Base-by-base conservation (phyloP, 1,140 invertebrate genomes). In the Pseudoatta argentina region DNA sequence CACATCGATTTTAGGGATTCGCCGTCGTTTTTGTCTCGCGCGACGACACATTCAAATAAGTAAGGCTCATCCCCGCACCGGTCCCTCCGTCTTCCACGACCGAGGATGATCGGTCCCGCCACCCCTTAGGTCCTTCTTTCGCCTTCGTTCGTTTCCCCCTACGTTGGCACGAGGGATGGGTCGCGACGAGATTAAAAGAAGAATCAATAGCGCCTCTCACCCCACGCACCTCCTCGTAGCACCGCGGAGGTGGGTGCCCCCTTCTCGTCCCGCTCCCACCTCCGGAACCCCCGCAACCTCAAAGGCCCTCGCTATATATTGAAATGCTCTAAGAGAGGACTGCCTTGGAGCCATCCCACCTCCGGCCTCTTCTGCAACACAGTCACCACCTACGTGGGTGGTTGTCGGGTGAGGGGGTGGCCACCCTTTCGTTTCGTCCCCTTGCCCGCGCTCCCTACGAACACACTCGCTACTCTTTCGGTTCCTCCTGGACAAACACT, bases 121-220 rank as follows among this genome's bases (percentile, higher is more conserved):
- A 14, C 67, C 61, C 82, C 55, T 27, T 55, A 67, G 59, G 66
- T 81, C 87, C 85, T 72, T 87, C 86, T 61, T 83, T 83, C 73
- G 48, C 64, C 59, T 76, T 87, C 67, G 30, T 44, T 71, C 72
- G 57, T 57, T 34, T 51, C 76, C 79, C 87, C 88, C 76, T 81
- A 81, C 89, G 86, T 89, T 89, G 90, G 88, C 87, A 87, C 88
- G 88, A 63, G 91, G 93, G 92, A 93, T 94, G 94, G 93, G 93
- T 93, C 91, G 92, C 94, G 94, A 95, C 94, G 94, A 94, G 94
- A 95, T 95, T 95, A 95, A 95, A 95, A 95, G 94, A 95, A 94
- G 94, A 95, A 95, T 95, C 94, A 95, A 95, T 87, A 90, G 88
- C 86, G 87, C 82, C 85, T 90, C 85, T 89, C 88, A 87, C 81